A percentile compares a stretch with the other conserved stretches of the same genome.
phyloP scores from a whole-genome alignment of 2,797 vertebrate species.

The Tokudaia tokunoshimensis region DNA sequence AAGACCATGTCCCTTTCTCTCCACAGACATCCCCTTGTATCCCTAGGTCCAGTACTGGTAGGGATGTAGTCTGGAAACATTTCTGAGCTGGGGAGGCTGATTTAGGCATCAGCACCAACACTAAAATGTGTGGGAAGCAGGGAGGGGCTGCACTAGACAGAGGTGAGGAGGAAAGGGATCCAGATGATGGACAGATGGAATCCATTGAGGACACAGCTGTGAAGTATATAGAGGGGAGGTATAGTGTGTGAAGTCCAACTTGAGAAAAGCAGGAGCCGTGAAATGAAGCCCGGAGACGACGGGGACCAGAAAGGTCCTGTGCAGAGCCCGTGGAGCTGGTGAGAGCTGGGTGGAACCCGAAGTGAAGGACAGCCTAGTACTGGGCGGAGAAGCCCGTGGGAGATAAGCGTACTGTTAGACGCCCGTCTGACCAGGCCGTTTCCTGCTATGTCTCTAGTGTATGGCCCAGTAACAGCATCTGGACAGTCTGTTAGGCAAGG shows the following conservation, averaged over 20 bases:
- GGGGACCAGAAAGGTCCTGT: neutral
- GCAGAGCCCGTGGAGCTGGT: neutral
- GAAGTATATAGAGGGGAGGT: neutral
- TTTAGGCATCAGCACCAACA: neutral
- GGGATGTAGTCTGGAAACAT: neutral
- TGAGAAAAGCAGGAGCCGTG: neutral
- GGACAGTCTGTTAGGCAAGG: neutral
- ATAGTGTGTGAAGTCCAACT: neutral
- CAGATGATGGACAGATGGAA: no score
- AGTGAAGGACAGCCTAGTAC: neutral
- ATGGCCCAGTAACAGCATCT: neutral
- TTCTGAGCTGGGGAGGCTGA: neutral
- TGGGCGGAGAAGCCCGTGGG: neutral
- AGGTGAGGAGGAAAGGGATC: neutral
- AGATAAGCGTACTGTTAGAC: neutral
- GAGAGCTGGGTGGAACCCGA: neutral
- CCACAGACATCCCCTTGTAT: neutral
- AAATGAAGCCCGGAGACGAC: neutral
- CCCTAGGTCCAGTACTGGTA: neutral
- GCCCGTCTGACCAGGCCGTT: rapidly evolving
- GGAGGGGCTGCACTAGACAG: neutral
- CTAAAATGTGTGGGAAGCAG: neutral
- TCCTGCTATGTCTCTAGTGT: neutral
- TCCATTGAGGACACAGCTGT: neutral
- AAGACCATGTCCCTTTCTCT: rapidly evolving